These are phyloP conservation scores for Melanerpes aurifrons DNA, from an alignment of 2,113 vertebrate genomes.

Conservation along the genomic window DNA sequence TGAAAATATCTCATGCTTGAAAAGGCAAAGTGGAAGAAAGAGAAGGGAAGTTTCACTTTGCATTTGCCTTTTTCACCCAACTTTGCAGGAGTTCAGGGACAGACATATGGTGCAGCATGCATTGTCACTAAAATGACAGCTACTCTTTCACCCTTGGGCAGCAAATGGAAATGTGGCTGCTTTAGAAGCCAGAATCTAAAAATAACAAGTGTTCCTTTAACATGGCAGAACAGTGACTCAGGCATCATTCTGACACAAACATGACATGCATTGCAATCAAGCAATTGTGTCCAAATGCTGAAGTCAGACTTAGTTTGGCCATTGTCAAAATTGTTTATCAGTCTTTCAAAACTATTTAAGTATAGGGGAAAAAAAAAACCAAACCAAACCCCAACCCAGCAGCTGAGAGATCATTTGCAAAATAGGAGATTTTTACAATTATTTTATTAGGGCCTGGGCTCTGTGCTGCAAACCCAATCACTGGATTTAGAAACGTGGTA, in stretches of 20 bases:
- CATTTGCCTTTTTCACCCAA: conserved; percentile 17
- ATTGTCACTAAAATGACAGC: conserved; percentile 54
- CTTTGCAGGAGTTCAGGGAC: not conserved
- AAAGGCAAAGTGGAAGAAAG: not conserved
- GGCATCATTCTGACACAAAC: conserved; percentile 57
- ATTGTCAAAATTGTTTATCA: conserved; percentile 27
- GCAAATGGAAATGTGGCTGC: conserved; percentile 26
- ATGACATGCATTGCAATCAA: conserved; percentile 27
- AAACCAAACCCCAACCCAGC: not conserved
- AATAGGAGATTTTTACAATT: not conserved
- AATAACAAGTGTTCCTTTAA: conserved; percentile 50
- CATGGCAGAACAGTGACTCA: conserved; percentile 46
- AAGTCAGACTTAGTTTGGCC: conserved; percentile 24
- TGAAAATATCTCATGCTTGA: not conserved
- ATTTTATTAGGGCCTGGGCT: not conserved
- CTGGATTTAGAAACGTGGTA: not conserved
- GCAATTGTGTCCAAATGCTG: conserved; percentile 29
- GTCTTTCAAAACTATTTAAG: conserved; percentile 31
- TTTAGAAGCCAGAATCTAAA: conserved; percentile 60
- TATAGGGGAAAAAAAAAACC: not conserved
- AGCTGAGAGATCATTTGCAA: not conserved
- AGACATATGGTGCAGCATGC: not conserved
- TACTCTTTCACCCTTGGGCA: conserved; percentile 66
- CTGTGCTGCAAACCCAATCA: not conserved
- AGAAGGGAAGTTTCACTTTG: not conserved